Evolutionary conservation across 1,140 invertebrate genomes (phyloP).

Genomic region (Atta texana): DNA sequence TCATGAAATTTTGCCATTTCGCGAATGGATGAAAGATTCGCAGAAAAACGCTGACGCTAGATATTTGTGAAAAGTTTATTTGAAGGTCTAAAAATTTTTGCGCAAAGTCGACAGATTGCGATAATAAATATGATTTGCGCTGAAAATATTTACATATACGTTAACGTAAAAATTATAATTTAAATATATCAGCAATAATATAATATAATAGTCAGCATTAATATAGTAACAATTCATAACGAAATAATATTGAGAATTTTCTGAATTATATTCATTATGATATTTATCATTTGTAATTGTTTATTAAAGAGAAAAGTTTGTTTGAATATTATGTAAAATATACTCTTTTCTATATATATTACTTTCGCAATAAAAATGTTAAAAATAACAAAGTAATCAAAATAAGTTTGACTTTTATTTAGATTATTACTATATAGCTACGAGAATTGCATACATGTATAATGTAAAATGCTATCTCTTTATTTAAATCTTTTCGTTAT

Average conservation of each 20-base stretch:
- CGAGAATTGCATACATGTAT: background rate
- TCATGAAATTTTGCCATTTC: constrained; percentile 50
- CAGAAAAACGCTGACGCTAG: background rate
- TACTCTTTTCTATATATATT: background rate
- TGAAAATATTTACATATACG: background rate
- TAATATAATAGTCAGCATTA: background rate
- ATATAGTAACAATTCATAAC: background rate
- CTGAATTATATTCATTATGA: background rate
- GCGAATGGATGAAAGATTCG: constrained; percentile 21
- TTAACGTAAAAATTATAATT: background rate
- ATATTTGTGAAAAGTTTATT: background rate
- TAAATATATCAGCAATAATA: background rate
- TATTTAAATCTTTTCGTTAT: background rate
- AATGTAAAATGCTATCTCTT: background rate
- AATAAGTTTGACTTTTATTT: background rate
- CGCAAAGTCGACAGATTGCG: background rate
- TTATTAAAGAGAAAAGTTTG: background rate
- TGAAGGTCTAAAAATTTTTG: background rate
- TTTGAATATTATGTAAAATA: background rate
- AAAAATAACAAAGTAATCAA: background rate
- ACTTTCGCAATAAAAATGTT: background rate
- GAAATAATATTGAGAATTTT: constrained; percentile 12
- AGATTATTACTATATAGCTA: background rate
- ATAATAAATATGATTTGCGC: background rate
- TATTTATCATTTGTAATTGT: background rate